phyloP scores from a whole-genome alignment of 2,888 invertebrate species.

The Melanophora roralis region DNA sequence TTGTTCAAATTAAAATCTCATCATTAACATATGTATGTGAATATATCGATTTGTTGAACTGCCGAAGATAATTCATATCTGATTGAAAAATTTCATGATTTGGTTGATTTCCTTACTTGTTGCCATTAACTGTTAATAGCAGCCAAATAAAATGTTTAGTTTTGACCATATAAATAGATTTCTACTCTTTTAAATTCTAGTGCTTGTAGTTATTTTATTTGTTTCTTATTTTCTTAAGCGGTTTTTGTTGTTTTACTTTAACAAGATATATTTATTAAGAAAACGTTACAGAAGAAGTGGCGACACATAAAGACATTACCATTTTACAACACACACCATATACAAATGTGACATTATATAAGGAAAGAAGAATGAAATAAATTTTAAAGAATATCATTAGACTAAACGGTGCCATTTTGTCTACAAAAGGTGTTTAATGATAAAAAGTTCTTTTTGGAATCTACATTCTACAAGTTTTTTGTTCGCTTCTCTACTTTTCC shows the following conservation, averaged over 20 bases:
- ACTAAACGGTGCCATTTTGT: constrained; percentile 59
- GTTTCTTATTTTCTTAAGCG: constrained; percentile 27
- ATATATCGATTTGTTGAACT: no score
- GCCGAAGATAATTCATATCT: no score
- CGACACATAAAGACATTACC: constrained; percentile 8
- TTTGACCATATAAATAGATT: not conserved
- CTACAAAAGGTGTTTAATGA: constrained; percentile 39
- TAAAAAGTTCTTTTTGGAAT: constrained; percentile 17
- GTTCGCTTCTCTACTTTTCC: not conserved
- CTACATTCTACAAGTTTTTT: not conserved
- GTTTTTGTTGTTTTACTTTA: constrained; percentile 52
- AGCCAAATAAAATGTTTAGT: not conserved
- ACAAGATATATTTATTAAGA: constrained; percentile 43
- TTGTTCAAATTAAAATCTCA: no score
- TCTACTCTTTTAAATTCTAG: constrained; percentile 26
- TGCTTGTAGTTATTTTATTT: not conserved
- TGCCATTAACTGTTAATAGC: not conserved
- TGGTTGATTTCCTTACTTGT: no score
- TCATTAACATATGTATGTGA: no score
- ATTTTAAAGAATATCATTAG: constrained; percentile 44
- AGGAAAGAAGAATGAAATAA: not conserved
- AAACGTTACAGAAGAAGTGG: not conserved
- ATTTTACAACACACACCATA: not conserved
- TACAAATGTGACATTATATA: constrained; percentile 1
- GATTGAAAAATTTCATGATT: no score